Evolutionary conservation across 2,797 vertebrate species (phyloP), one percentile per base, ranked within the genome.

Genomic region (Lagodon rhomboides): DNA sequence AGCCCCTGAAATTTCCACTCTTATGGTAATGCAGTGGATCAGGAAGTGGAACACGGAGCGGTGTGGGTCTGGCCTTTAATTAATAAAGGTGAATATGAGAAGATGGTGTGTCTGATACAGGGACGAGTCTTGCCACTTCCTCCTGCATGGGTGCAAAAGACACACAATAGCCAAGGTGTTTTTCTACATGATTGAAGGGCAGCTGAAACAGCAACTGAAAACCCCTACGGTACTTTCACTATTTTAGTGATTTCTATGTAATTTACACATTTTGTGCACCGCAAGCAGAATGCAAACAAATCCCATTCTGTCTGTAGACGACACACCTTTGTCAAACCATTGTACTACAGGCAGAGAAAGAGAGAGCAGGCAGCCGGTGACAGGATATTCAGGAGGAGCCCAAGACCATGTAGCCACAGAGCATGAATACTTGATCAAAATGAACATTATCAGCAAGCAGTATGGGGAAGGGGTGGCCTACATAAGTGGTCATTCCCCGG

Each of bases 401-500:
- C 49, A 12, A 54, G 43, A 62, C 18, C 27, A 23, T 68, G 56
- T 17, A 60, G 20, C 38, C 38, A 56, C 18, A 41, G 25, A 58
- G 51, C 61, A 75, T 47, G 61, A 59, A 58, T 23, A 30, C 44
- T 30, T 60, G 49, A 75, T 69, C 58, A 63, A 56, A 79, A 77
- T 75, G 0, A 66, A 61, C 12, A 72, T 82, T 2, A 55, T 51
- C 41, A 67, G 63, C 67, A 23, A 51, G 47, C 25, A 50, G 41
- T 8, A 15, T 30, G 20, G 30, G 43, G 43, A 47, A 54, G 41
- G n/a, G 58, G 38, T 67, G 53, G 75, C 79, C 87, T 73, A 62
- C 49, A 80, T 65, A 9, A 49, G 49, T 60, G 77, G 74, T 80
- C 84, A 74, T 75, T 70, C 61, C 74, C 43, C 49, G 25, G 82